Percentiles rank a stretch among this genome's conserved stretches.
Evolutionary conservation across 2,888 invertebrate species (phyloP).

Genomic region (Syrista parreyssii): DNA sequence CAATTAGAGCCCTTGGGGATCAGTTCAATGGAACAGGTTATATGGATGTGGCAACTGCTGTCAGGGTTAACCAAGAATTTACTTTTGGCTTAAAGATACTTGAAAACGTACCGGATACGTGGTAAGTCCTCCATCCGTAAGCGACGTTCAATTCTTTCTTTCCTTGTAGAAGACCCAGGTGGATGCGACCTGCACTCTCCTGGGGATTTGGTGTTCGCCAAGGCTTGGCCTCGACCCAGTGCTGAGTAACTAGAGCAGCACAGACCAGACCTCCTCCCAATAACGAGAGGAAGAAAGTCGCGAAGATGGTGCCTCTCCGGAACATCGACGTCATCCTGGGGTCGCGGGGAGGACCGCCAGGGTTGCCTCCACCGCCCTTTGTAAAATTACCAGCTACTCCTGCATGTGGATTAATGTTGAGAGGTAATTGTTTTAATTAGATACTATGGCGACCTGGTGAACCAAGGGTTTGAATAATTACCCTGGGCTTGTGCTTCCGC

Average conservation of each 20-base stretch:
- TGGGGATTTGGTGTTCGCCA: constrained; percentile 74
- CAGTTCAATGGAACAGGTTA: not conserved
- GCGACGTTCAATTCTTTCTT: constrained; percentile 84
- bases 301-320: constrained; percentile 82
- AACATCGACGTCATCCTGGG: constrained; percentile 69
- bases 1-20: not conserved
- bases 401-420: not conserved
- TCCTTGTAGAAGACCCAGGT: constrained; percentile 90
- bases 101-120: constrained; percentile 77
- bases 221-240: constrained; percentile 84
- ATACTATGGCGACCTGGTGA: not conserved
- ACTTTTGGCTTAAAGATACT: not conserved
- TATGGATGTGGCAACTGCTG: not conserved
- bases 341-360: constrained; percentile 32
- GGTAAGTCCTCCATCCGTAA: constrained; percentile 81
- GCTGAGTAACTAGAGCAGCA: constrained; percentile 85
- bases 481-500: constrained; percentile 55
- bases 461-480: constrained; percentile 24
- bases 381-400: constrained; percentile 39
- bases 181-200: constrained; percentile 79
- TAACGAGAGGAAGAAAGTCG: constrained; percentile 84
- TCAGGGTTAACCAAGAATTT: not conserved
- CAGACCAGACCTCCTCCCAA: constrained; percentile 82
- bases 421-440: not conserved
- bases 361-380: constrained; percentile 17